Conservation (phyloP, 2,888 invertebrate species). For the Catocala nupta region DNA sequence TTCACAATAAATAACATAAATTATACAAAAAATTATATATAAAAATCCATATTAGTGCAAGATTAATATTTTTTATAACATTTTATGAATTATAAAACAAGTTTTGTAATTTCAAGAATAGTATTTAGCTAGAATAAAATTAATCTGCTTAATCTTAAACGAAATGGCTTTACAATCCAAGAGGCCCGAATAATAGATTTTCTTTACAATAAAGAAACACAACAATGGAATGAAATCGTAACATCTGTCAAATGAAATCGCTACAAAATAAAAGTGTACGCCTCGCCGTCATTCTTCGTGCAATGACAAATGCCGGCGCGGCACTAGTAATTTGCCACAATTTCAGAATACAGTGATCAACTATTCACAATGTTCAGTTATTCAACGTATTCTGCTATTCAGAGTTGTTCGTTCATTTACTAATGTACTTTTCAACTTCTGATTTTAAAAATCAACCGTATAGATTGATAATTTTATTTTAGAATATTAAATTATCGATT, state of each 20-base stretch:
- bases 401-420: slow-evolving; percentile 16
- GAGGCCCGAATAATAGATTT: slow-evolving; percentile 46
- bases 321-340: slow-evolving; percentile 67
- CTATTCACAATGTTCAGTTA: slow-evolving; percentile 23
- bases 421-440: not conserved
- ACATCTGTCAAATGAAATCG: slow-evolving; percentile 69
- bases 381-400: slow-evolving; percentile 20
- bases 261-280: slow-evolving; percentile 61
- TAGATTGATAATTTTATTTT: not conserved
- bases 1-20: too few species aligned
- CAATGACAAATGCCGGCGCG: slow-evolving; percentile 68
- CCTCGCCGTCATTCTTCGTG: slow-evolving; percentile 49
- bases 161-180: slow-evolving; percentile 49
- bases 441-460: too few species aligned
- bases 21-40: too few species aligned
- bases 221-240: slow-evolving; percentile 66
- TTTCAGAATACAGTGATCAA: slow-evolving; percentile 44
- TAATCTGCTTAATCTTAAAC: slow-evolving; percentile 40
- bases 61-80: too few species aligned
- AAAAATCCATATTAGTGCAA: too few species aligned
- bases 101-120: too few species aligned
- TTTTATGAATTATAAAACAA: too few species aligned
- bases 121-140: slow-evolving; percentile 17
- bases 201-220: slow-evolving; percentile 52
- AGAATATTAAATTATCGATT: too few species aligned